Evolutionary conservation across 2,797 vertebrate species (phyloP).

Genomic region (Chloroceryle inda): DNA sequence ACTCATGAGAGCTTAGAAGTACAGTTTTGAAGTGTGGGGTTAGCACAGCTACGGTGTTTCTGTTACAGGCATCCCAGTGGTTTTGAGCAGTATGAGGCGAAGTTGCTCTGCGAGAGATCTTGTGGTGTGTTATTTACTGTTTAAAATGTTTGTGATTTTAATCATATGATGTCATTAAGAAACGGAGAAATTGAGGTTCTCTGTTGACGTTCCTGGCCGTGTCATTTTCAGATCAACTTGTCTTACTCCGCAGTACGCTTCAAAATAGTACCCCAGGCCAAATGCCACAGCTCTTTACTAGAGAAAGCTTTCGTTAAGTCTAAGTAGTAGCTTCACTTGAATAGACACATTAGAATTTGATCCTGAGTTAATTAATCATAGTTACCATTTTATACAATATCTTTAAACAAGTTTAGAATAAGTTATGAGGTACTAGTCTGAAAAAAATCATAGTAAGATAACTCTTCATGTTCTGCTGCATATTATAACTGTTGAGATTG

Average conservation of each 20-base stretch:
- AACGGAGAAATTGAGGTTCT: not conserved
- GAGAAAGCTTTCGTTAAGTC: not conserved
- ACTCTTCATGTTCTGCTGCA: not conserved
- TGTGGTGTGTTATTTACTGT: conserved; percentile 35
- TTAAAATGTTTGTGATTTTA: conserved; percentile 3
- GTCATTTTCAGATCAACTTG: not conserved
- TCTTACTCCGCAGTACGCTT: not conserved
- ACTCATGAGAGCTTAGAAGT: conserved; percentile 5
- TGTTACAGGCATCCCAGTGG: conserved; percentile 43
- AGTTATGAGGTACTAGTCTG: not conserved
- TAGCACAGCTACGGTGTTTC: conserved; percentile 40
- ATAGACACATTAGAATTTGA: not conserved
- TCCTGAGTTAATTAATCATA: not conserved
- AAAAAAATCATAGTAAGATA: not conserved
- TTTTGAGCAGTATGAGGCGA: not conserved
- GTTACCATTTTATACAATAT: not conserved
- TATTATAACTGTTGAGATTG: not conserved
- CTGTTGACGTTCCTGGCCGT: not conserved
- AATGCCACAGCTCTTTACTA: not conserved
- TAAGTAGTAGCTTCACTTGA: not conserved
- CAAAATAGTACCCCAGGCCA: not conserved
- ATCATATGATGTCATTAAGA: not conserved
- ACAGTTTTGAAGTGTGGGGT: conserved; percentile 51
- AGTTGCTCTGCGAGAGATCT: conserved; percentile 14
- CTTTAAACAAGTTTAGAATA: not conserved